Percentiles rank a stretch among this genome's conserved stretches.
Evolutionary conservation across 1,140 invertebrate species (phyloP).

Genomic region (Panagrolaimus sp.): DNA sequence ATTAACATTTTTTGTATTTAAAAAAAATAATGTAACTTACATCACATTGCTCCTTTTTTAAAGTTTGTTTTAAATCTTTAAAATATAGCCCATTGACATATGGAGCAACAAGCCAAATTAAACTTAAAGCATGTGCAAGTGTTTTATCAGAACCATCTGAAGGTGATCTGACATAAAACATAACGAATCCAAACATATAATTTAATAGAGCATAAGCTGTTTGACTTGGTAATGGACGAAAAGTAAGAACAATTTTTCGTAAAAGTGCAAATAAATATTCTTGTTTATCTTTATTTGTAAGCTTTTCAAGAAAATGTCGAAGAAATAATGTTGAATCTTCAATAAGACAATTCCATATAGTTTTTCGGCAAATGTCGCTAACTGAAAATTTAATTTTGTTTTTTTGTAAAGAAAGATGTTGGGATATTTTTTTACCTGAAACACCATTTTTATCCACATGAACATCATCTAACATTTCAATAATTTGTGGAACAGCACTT

Average conservation of each 20-base stretch:
- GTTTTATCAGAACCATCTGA: conserved; percentile 86
- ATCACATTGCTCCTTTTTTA: conserved; percentile 97
- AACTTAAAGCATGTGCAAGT: conserved; percentile 83
- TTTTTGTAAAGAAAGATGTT: conserved; percentile 3
- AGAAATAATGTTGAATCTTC: conserved; percentile 94
- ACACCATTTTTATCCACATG: conserved; percentile 86
- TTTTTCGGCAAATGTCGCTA: conserved; percentile 63
- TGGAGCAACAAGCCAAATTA: conserved; percentile 87
- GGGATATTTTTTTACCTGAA: conserved; percentile 70
- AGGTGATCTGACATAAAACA: conserved; percentile 94
- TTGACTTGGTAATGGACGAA: conserved; percentile 86
- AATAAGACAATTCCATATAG: conserved; percentile 92
- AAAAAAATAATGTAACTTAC: conserved; percentile 61
- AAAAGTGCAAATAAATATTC: conserved; percentile 88
- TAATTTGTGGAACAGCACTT: conserved; percentile 86
- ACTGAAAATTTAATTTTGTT: conserved; percentile 62
- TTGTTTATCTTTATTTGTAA: conserved; percentile 84
- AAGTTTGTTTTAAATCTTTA: conserved; percentile 96
- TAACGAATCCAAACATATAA: conserved; percentile 95
- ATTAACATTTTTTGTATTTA: conserved; percentile 10
- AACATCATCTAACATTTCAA: conserved; percentile 87
- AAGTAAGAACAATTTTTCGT: conserved; percentile 82
- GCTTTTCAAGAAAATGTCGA: conserved; percentile 85
- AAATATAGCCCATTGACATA: conserved; percentile 98
- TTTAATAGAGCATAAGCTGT: conserved; percentile 97